Base-by-base conservation (phyloP, 2,113 vertebrate genomes). In the Lophochroa leadbeateri region DNA sequence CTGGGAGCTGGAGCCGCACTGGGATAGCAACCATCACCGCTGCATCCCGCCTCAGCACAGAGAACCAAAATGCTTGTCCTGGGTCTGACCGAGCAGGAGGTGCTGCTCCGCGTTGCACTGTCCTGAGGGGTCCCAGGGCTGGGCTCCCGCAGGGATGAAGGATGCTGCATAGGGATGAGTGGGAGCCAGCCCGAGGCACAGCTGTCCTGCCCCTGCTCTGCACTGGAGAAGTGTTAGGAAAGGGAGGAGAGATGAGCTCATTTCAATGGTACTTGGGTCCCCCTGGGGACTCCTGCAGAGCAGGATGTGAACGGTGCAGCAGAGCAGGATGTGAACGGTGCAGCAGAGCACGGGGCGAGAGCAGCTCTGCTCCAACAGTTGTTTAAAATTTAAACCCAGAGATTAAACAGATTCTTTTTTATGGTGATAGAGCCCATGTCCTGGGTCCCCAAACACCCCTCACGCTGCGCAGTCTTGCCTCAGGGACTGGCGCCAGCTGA, bases 341-440 rank as follows among this genome's bases (percentile, higher is more conserved):
- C 3, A 1, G 70, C 53, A 68, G 75, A 91, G 71, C 9, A 9
- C 44, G 28, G 18, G 39, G 41, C 1, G 55, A 65, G 69, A 92
- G 88, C 94, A 11, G 88, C 90, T 75, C 82, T 61, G 75, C 89
- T 95, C 94, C 86, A 76, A 21, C 64, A 52, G 52, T 84, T 71
- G 90, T 81, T 93, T 89, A 76, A 96, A 92, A 93, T 90, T 80
- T 92, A 95, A 96, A 95, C 55, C 49, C 53, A 65, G 79, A 91
- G 91, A 92, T 96, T 91, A 82, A 91, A 67, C 29, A 78, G 81
- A 50, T 88, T 82, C 70, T 46, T 81, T 83, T 85, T 90, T 85
- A 70, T 68, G 86, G 31, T 53, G 89, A 50, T n/a, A 53, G 64
- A 47, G 57, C 20, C 68, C 33, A 1, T 8, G 57, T 43, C 31